Evolutionary conservation across 2,113 vertebrate genomes (phyloP), one percentile per base, ranked within the genome.

Genomic region (Paratilapia polleni): DNA sequence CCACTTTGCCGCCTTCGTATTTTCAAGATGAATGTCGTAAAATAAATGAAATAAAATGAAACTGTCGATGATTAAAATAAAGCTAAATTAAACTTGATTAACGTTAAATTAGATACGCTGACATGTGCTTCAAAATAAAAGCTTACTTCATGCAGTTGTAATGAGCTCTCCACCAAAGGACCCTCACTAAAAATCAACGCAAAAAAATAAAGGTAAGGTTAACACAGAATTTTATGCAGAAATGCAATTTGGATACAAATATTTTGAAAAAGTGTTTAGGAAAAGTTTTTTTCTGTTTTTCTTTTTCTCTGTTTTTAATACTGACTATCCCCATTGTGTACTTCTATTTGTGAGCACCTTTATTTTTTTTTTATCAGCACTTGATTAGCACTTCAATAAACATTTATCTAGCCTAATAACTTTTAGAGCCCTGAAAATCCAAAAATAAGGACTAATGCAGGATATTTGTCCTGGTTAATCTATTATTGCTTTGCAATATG

Each of bases 1-100:
- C 43, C 49, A 66, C 81, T 26, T 34, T 19, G 24, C 34, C 58
- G 24, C 78, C 77, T 57, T 61, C 70, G 17, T 22, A 15, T 61
- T 87, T 70, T 70, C 70, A 14, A 28, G 38, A 83, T 88, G 17
- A 78, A 38, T 60, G 17, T 24, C 41, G 41, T 24, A n/a, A n/a
- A n/a, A n/a, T 5, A 31, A 49, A 24, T 24, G 43, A 73, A 31
- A 52, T 41, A 11, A 28, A 63, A 59, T 63, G 20, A 80, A 9
- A 60, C 41, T 28, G 24, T 60, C 2, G 20, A 17, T 17, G 2
- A 49, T 31, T 24, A 17, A 9, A 8, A 49, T 59, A 0, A 8
- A 31, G 43, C 26, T 15, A 41, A 52, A 31, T 73, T 52, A 20
- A 26, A 20, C 43, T 52, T 1, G 10, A 28, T 52, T 52, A 73